Evolutionary conservation across 2,888 invertebrate species (phyloP).

Genomic region (Ophonus ardosiacus): DNA sequence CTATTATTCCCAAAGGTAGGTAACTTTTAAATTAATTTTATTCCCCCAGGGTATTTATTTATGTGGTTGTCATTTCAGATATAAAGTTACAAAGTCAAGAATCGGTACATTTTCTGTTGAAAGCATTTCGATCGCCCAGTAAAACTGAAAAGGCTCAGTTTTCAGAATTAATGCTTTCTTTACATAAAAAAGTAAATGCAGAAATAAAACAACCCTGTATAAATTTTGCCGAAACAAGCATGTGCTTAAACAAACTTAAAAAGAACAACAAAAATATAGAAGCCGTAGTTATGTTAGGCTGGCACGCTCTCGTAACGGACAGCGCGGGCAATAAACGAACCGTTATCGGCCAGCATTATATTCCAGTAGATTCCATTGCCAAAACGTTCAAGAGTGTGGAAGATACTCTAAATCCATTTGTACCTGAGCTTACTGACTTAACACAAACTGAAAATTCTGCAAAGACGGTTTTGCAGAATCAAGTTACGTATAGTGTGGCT

Average conservation of each 20-base stretch:
- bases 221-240: slow-evolving; percentile 74
- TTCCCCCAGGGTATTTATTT: background rate
- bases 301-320: slow-evolving; percentile 75
- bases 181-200: slow-evolving; percentile 65
- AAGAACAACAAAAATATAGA: slow-evolving; percentile 61
- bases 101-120: slow-evolving; percentile 77
- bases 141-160: background rate
- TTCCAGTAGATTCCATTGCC: slow-evolving; percentile 70
- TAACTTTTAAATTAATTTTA: background rate
- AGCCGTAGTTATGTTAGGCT: slow-evolving; percentile 71
- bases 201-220: slow-evolving; percentile 65
- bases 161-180: slow-evolving; percentile 34
- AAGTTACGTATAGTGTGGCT: slow-evolving; percentile 80
- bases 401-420: slow-evolving; percentile 60
- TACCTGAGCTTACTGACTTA: background rate
- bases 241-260: background rate
- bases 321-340: slow-evolving; percentile 77
- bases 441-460: slow-evolving; percentile 7
- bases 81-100: slow-evolving; percentile 77
- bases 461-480: slow-evolving; percentile 73
- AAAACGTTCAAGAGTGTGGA: slow-evolving; percentile 70
- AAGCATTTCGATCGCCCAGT: slow-evolving; percentile 71
- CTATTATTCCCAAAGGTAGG: slow-evolving; percentile 54
- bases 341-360: slow-evolving; percentile 84
- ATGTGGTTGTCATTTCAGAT: slow-evolving; percentile 66